Evolutionary conservation across 2,113 vertebrate genomes (phyloP).

Genomic region (Haliaeetus leucogaster): DNA sequence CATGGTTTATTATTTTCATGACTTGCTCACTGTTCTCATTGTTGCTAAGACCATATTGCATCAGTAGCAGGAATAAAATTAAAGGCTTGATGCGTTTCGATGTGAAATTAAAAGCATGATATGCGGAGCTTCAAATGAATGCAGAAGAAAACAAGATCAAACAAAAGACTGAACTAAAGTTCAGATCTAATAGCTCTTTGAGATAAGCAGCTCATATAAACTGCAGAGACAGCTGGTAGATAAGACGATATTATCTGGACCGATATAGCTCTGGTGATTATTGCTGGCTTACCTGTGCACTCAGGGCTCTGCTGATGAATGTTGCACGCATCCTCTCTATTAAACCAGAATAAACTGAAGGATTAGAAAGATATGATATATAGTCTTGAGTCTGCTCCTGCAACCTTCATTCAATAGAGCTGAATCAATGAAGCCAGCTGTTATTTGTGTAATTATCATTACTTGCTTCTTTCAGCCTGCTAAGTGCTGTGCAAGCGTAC

Average conservation of each 20-base stretch:
- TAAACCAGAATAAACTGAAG: neutral
- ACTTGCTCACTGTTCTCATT: constrained; percentile 46
- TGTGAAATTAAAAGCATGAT: neutral
- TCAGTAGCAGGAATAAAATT: constrained; percentile 50
- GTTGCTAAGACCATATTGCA: constrained; percentile 43
- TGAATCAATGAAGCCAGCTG: neutral
- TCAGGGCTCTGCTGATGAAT: neutral
- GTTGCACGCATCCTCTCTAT: neutral
- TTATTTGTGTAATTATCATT: neutral
- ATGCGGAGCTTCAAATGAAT: neutral
- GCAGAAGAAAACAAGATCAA: constrained; percentile 32
- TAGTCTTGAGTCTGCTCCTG: neutral
- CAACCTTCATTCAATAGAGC: neutral
- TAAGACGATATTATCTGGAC: neutral
- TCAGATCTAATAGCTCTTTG: neutral
- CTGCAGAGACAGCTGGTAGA: neutral
- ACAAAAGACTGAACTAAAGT: constrained; percentile 12
- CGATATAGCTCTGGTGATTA: neutral
- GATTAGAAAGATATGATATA: neutral
- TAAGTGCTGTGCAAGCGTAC: neutral
- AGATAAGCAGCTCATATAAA: neutral
- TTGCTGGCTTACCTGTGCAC: neutral
- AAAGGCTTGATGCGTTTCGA: constrained; percentile 7
- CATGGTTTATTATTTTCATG: constrained; percentile 66
- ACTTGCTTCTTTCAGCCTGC: neutral